Evolutionary conservation across 1,140 invertebrate species (phyloP).

Genomic region (Mylabris phalerata): DNA sequence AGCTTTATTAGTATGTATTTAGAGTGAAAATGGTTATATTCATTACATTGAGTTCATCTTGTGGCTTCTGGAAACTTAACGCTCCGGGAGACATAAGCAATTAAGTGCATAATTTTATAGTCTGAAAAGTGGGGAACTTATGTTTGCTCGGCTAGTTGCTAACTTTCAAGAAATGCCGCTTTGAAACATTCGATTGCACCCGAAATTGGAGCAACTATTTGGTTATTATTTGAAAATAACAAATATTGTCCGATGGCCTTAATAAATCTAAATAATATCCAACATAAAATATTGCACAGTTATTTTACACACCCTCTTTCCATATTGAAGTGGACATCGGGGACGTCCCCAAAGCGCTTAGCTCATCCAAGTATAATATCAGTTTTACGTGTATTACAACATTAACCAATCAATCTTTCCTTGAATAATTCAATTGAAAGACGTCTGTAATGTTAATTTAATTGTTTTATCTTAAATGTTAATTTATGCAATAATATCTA

Average conservation of each 20-base stretch:
- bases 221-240: constrained; percentile 8
- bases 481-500: too few species aligned
- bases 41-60: constrained; percentile 18
- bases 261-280: constrained; percentile 26
- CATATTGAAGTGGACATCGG: constrained; percentile 24
- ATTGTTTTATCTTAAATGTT: too few species aligned
- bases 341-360: constrained; percentile 16
- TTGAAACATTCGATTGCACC: not conserved
- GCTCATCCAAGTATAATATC: constrained; percentile 21
- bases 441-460: too few species aligned
- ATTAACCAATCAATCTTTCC: constrained; percentile 13
- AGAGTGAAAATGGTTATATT: constrained; percentile 18
- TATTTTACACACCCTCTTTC: constrained; percentile 19
- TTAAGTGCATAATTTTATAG: constrained; percentile 33
- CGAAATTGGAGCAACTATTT: constrained; percentile 2
- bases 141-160: constrained; percentile 8
- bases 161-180: not conserved
- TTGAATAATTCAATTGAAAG: constrained; percentile 3
- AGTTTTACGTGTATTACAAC: constrained; percentile 16
- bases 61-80: constrained; percentile 27
- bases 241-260: constrained; percentile 14
- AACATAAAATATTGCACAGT: constrained; percentile 18
- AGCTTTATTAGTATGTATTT: not conserved
- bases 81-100: constrained; percentile 30
- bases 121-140: constrained; percentile 23